Percentiles rank a stretch among this genome's conserved stretches.
phyloP scores from a whole-genome alignment of 2,888 invertebrate species.

The Physocephala rufipes region DNA sequence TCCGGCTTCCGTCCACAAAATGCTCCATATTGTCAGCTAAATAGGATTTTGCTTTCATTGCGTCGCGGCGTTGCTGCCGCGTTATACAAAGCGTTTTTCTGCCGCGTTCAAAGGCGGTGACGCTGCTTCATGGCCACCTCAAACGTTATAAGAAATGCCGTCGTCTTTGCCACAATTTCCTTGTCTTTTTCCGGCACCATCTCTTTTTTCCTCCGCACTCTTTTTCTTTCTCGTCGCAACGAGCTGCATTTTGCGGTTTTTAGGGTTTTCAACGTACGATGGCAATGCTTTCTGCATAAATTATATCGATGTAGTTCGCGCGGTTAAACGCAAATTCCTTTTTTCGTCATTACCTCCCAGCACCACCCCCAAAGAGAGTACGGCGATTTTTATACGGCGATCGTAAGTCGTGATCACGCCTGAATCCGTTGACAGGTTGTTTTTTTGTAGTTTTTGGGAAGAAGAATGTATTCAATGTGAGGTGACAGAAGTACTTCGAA shows the following conservation, averaged over 20 bases:
- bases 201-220: constrained; percentile 31
- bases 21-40: constrained; percentile 42
- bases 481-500: background rate
- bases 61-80: constrained; percentile 38
- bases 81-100: constrained; percentile 47
- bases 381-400: background rate
- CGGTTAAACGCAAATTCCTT: constrained; percentile 31
- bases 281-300: constrained; percentile 38
- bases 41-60: constrained; percentile 40
- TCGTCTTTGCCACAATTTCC: constrained; percentile 44
- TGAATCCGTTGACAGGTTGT: too few relatives aligned
- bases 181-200: constrained; percentile 8
- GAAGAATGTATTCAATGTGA: too few relatives aligned
- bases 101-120: background rate
- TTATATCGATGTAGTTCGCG: constrained; percentile 42
- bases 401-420: background rate
- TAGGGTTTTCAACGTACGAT: constrained; percentile 34
- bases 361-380: background rate
- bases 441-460: too few relatives aligned
- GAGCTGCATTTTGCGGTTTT: constrained; percentile 31
- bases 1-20: constrained; percentile 35
- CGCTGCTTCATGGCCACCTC: background rate
- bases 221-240: constrained; percentile 26
- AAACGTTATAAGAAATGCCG: constrained; percentile 14
- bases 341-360: background rate